A percentile compares a stretch with the other conserved stretches of the same genome.
Evolutionary conservation across 2,797 vertebrate genomes (phyloP).

Genomic region (Enteromius paludinosus): DNA sequence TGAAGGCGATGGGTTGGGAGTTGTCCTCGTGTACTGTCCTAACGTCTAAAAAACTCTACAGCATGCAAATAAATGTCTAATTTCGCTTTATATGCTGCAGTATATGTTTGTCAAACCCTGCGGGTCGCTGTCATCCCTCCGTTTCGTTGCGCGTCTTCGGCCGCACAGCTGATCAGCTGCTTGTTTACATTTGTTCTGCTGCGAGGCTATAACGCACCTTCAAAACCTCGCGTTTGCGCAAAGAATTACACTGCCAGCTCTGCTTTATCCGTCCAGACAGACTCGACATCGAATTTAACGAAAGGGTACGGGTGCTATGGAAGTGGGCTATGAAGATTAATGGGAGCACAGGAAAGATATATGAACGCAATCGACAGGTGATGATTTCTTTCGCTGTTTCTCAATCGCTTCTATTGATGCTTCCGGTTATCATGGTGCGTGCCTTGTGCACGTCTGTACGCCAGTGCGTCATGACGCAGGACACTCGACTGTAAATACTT

Average conservation of each 20-base stretch:
- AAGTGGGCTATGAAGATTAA: not conserved
- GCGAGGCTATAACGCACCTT: slow-evolving; percentile 79
- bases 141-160: slow-evolving; percentile 68
- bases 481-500: not conserved
- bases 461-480: slow-evolving; percentile 69
- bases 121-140: slow-evolving; percentile 67
- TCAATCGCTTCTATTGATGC: slow-evolving; percentile 74
- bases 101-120: slow-evolving; percentile 18
- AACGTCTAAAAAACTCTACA: slow-evolving; percentile 12
- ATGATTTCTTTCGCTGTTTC: slow-evolving; percentile 43
- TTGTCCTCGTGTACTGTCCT: slow-evolving; percentile 37
- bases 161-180: slow-evolving; percentile 72
- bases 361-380: slow-evolving; percentile 26
- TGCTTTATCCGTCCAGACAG: slow-evolving; percentile 40
- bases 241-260: slow-evolving; percentile 64
- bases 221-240: slow-evolving; percentile 70
- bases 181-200: slow-evolving; percentile 81
- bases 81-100: not conserved
- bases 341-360: not conserved
- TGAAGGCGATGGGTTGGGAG: slow-evolving; percentile 38
- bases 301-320: not conserved
- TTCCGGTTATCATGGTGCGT: slow-evolving; percentile 83
- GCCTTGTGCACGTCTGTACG: slow-evolving; percentile 68
- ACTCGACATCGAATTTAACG: slow-evolving; percentile 28
- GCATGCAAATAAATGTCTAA: not conserved